Evolutionary conservation across 64 coral and sea anemone genomes (phyloP).

Genomic region (Astreopora myriophthalma): DNA sequence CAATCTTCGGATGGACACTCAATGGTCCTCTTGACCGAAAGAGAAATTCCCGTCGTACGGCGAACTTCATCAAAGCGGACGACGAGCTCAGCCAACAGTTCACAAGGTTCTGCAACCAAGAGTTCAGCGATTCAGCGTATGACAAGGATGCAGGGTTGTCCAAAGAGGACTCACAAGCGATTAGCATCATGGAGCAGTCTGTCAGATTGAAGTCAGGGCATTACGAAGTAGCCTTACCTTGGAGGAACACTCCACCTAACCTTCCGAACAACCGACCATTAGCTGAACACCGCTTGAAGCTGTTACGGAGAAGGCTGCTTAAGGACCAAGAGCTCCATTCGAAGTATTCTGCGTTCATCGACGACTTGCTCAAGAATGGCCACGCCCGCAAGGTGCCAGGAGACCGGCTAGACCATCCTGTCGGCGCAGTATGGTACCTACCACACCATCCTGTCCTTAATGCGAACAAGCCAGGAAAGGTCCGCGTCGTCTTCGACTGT

Average conservation of each 20-base stretch:
- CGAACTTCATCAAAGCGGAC: not conserved
- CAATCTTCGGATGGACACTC: not conserved
- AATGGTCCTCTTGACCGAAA: not conserved
- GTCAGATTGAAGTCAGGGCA: constrained; percentile 23
- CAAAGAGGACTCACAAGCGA: constrained; percentile 23
- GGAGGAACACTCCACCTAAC: constrained; percentile 4
- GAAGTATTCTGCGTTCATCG: no score
- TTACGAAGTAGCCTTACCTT: constrained; percentile 45
- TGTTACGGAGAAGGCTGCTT: no score
- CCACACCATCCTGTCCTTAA: no score
- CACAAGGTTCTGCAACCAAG: constrained; percentile 29
- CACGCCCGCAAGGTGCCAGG: no score
- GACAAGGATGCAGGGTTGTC: constrained; percentile 23
- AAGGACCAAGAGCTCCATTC: no score
- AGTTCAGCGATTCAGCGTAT: constrained; percentile 50
- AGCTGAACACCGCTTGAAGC: no score
- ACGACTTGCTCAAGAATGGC: no score
- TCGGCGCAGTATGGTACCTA: no score
- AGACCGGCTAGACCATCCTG: no score
- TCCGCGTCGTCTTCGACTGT: no score
- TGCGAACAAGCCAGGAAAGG: no score
- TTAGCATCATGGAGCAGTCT: constrained; percentile 47
- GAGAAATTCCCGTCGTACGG: not conserved
- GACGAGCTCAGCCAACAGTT: not conserved
- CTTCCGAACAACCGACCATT: constrained; percentile 18